These are phyloP conservation scores for Toxotes jaculatrix DNA, from an alignment of 2,113 vertebrate species.

Conservation along the genomic window DNA sequence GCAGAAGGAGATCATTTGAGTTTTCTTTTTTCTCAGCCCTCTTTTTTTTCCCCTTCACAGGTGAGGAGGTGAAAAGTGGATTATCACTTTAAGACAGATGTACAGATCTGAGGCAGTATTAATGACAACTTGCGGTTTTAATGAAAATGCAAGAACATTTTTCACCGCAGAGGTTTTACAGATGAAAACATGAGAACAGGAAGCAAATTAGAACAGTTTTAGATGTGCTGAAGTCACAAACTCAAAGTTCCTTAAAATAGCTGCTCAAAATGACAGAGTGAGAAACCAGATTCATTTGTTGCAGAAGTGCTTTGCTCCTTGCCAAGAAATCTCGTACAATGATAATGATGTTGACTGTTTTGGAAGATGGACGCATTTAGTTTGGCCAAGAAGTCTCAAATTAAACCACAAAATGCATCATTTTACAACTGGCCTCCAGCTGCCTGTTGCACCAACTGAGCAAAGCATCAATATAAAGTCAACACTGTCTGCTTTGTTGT, in stretches of 20 bases:
- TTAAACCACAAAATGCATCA: not conserved
- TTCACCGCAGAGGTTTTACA: not conserved
- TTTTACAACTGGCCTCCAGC: no score
- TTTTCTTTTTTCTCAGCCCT: fast-evolving
- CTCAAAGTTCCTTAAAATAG: not conserved
- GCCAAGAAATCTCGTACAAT: not conserved
- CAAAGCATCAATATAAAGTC: not conserved
- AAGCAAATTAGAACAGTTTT: not conserved
- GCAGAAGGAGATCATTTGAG: slow-evolving; percentile 22
- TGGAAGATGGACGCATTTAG: not conserved
- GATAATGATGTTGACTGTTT: not conserved
- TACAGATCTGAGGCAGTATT: not conserved
- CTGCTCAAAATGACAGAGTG: not conserved
- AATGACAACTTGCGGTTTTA: not conserved
- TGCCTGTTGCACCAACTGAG: no score
- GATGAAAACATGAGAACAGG: not conserved
- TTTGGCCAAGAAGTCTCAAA: not conserved
- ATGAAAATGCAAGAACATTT: not conserved
- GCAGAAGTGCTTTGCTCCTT: not conserved
- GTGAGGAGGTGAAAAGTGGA: not conserved
- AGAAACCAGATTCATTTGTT: not conserved
- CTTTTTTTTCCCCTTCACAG: not conserved
- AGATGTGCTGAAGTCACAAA: not conserved
- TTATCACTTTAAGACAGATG: slow-evolving; percentile 6
- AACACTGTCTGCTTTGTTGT: not conserved